Evolutionary conservation across 2,888 invertebrate species (phyloP), one percentile per base, ranked within the genome.

Genomic region (Brachyptera risi): DNA sequence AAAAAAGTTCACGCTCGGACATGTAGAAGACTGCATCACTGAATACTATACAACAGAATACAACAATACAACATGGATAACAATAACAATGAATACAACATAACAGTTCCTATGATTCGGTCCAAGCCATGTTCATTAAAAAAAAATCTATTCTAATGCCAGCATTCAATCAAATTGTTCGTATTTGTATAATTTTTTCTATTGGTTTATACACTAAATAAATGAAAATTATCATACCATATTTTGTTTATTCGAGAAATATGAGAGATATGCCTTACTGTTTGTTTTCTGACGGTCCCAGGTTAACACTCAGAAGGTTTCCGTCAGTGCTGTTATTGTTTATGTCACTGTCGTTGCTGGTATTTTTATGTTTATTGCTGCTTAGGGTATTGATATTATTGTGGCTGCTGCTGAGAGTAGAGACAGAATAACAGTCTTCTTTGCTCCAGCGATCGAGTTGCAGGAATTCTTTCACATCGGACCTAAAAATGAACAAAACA

Each of bases 221-320:
- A 5, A 31, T 31, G 11, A 31, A 7, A 7, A 7, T 31, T 31
- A 31, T 5, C 11, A 7, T 31, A 7, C 35, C 11, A 5, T 11
- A 31, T 11, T 31, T 11, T 31, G n/a, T n/a, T n/a, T n/a, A n/a
- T n/a, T n/a, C n/a, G n/a, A n/a, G n/a, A n/a, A n/a, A n/a, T n/a
- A n/a, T n/a, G n/a, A n/a, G 11, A 31, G 31, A 31, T 5, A 19
- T 27, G 3, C 15, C 54, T 54, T 19, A 54, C 54, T 54, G 54
- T 19, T 54, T 54, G 37, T 37, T 54, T 23, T 54, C 54, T 7
- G 21, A 11, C 3, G 54, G 54, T 1, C 54, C 54, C 3, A 54
- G 54, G 21, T 54, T 15, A 13, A 47, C 9, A 4, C 13, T 2
- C 23, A 21, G 47, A 3, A 47, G 11, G 3, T 1, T 24, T 1